Conservation (phyloP, 2,888 invertebrate species). For the Chrysomela aeneicollis region DNA sequence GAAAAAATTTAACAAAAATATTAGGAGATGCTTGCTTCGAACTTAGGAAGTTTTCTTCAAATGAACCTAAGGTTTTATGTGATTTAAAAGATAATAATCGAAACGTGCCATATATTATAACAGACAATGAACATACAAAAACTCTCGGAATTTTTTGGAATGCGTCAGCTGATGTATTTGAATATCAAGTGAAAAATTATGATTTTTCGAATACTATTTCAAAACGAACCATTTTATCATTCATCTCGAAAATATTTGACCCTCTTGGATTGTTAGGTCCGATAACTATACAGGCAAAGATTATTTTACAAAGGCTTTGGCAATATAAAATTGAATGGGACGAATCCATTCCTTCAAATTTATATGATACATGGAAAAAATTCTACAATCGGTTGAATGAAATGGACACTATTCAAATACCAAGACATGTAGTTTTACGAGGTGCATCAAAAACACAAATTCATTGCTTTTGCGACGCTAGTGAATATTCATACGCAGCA, state of each 20-base stretch:
- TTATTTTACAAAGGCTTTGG: slow-evolving; percentile 9
- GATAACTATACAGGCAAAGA: slow-evolving; percentile 4
- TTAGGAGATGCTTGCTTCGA: background rate
- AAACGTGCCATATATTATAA: background rate
- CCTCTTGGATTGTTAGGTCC: background rate
- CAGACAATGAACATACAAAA: background rate
- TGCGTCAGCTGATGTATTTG: background rate
- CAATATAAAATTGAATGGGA: background rate
- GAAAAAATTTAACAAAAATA: background rate
- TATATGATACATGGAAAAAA: no score
- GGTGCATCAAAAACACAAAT: background rate
- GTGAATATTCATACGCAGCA: background rate
- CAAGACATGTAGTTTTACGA: background rate
- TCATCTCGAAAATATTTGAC: background rate
- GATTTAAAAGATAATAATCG: background rate
- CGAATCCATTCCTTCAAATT: background rate
- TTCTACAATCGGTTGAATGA: no score
- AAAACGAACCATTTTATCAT: background rate
- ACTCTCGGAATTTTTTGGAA: no score
- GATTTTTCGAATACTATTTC: background rate
- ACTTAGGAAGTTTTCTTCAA: background rate
- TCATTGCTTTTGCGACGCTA: background rate
- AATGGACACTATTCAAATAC: background rate
- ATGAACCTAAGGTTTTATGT: background rate
- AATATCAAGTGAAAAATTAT: background rate